Conservation (phyloP, 1,140 invertebrate species). For the Zophobas morio region DNA sequence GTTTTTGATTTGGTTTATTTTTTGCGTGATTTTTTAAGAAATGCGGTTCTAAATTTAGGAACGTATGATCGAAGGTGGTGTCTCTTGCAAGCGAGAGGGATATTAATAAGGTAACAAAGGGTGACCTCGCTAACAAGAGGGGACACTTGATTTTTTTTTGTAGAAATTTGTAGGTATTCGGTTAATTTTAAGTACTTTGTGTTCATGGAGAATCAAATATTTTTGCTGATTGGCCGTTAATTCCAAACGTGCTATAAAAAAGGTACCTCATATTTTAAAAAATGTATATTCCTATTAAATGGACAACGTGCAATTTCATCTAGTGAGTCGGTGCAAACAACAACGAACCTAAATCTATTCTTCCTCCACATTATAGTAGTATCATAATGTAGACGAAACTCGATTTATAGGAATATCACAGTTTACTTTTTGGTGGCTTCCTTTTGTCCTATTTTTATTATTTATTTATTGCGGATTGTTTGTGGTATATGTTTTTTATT, state of each 20-base stretch:
- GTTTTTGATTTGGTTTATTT: neutral
- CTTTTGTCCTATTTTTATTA: constrained; percentile 44
- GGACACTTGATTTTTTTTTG: too few relatives aligned
- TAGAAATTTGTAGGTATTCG: too few relatives aligned
- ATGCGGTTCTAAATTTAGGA: neutral
- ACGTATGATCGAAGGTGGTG: too few relatives aligned
- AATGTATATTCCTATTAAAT: constrained; percentile 57
- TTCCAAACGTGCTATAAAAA: constrained; percentile 63
- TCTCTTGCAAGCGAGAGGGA: too few relatives aligned
- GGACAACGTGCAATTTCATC: constrained; percentile 64
- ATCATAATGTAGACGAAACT: constrained; percentile 19
- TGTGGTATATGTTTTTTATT: constrained; percentile 47
- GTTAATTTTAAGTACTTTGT: too few relatives aligned
- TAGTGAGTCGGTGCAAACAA: constrained; percentile 60
- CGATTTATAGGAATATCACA: constrained; percentile 35
- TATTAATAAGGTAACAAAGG: too few relatives aligned
- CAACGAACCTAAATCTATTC: constrained; percentile 51
- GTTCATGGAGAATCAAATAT: neutral
- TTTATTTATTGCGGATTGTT: constrained; percentile 53
- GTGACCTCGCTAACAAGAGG: too few relatives aligned
- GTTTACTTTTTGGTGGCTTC: constrained; percentile 42
- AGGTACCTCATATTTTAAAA: constrained; percentile 61
- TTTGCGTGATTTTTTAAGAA: neutral
- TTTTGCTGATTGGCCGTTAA: constrained; percentile 25
- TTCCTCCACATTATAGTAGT: constrained; percentile 21